Evolutionary conservation across 2,888 invertebrate genomes (phyloP).

Genomic region (Heliconius hortense): DNA sequence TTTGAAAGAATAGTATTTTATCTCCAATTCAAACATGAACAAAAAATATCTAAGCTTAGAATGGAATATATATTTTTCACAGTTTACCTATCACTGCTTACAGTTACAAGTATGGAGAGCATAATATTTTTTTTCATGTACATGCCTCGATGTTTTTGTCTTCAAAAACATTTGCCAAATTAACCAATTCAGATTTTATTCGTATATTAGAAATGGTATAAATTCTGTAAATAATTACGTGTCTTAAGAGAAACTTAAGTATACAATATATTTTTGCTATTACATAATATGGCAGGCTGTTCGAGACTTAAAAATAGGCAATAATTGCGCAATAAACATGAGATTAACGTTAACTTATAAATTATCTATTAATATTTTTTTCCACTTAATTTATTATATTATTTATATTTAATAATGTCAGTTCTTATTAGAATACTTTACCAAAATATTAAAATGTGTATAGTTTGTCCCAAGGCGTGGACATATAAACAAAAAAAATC

Average conservation of each 20-base stretch:
- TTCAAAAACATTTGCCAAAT: background rate
- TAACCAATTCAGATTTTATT: background rate
- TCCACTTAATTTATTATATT: conserved; percentile 3
- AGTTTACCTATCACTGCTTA: background rate
- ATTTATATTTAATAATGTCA: conserved; percentile 25
- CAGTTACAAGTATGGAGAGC: background rate
- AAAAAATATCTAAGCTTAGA: background rate
- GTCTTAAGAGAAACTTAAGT: background rate
- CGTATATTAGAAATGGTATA: background rate
- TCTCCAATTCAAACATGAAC: background rate
- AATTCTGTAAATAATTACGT: background rate
- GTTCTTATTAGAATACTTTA: conserved; percentile 19
- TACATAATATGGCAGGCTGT: conserved; percentile 16
- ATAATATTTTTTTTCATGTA: background rate
- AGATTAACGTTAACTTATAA: conserved; percentile 15
- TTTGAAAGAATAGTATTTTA: background rate
- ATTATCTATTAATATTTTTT: background rate
- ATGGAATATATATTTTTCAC: background rate
- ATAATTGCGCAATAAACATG: background rate
- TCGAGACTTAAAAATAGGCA: conserved; percentile 2
- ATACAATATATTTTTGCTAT: background rate
- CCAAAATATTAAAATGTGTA: background rate
- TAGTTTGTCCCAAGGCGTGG: background rate
- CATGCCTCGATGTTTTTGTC: background rate
- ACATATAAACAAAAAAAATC: no score